A percentile compares a stretch with the other conserved stretches of the same genome.
Evolutionary conservation across 2,113 vertebrate genomes (phyloP).

Genomic region (Mus spicilegus): DNA sequence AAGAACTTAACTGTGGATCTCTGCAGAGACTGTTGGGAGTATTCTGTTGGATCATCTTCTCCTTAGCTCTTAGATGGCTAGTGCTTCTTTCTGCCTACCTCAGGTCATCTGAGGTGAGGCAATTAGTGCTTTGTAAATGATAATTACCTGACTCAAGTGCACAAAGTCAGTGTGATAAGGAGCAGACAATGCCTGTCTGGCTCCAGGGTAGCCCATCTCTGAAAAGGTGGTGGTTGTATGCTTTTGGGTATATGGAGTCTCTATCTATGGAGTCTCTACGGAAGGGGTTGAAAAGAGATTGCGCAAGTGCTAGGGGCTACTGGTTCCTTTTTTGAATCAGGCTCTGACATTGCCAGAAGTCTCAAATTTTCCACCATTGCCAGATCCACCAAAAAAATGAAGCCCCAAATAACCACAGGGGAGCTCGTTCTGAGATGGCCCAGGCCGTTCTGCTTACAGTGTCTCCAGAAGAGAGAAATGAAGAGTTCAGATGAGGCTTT

Average conservation of each 20-base stretch:
- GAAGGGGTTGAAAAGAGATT: background rate
- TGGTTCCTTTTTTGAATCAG: background rate
- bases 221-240: background rate
- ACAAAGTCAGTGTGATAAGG: rapidly evolving
- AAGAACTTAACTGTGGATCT: background rate
- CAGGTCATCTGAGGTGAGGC: no score
- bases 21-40: background rate
- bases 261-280: rapidly evolving
- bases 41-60: rapidly evolving
- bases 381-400: background rate
- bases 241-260: background rate
- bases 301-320: background rate
- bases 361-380: background rate
- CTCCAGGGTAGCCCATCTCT: background rate
- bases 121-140: background rate
- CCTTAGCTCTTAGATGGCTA: rapidly evolving
- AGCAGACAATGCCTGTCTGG: no score
- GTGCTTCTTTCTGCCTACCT: background rate
- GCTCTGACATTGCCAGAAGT: background rate
- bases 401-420: background rate
- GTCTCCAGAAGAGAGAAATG: conserved; percentile 3
- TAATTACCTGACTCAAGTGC: background rate
- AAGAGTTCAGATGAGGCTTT: background rate
- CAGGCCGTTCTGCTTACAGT: rapidly evolving
- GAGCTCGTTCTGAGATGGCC: background rate